Conservation (phyloP, 1,140 invertebrate genomes). For the Drosophila sturtevanti region DNA sequence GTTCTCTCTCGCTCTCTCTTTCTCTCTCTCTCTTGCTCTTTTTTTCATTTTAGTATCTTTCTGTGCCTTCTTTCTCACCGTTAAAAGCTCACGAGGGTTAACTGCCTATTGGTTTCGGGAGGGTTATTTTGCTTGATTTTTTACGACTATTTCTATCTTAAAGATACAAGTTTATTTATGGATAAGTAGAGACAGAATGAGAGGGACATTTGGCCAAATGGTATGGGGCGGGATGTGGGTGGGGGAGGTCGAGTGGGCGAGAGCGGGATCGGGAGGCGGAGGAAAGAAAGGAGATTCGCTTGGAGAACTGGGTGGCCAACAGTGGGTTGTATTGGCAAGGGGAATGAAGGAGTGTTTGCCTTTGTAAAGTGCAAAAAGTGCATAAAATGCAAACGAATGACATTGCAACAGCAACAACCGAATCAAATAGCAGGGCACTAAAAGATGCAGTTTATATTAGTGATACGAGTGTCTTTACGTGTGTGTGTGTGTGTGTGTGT, state of each 20-base stretch:
- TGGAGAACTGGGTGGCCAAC: background rate
- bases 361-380: conserved; percentile 69
- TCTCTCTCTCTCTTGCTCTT: background rate
- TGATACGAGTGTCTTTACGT: background rate
- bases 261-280: background rate
- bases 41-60: background rate
- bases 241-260: background rate
- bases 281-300: background rate
- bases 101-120: conserved; percentile 35
- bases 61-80: conserved; percentile 9
- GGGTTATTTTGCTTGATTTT: conserved; percentile 71
- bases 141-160: conserved; percentile 77
- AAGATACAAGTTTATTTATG: conserved; percentile 80
- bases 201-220: background rate
- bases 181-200: conserved; percentile 27
- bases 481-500: conserved; percentile 31
- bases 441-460: conserved; percentile 54
- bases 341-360: conserved; percentile 15
- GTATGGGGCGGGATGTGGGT: no score
- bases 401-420: conserved; percentile 76
- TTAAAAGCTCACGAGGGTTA: conserved; percentile 63
- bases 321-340: no score
- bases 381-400: conserved; percentile 74
- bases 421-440: conserved; percentile 48
- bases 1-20: background rate